Evolutionary conservation across 1,140 invertebrate genomes (phyloP), one percentile per base, ranked within the genome.

Genomic region (Drosophila erecta): DNA sequence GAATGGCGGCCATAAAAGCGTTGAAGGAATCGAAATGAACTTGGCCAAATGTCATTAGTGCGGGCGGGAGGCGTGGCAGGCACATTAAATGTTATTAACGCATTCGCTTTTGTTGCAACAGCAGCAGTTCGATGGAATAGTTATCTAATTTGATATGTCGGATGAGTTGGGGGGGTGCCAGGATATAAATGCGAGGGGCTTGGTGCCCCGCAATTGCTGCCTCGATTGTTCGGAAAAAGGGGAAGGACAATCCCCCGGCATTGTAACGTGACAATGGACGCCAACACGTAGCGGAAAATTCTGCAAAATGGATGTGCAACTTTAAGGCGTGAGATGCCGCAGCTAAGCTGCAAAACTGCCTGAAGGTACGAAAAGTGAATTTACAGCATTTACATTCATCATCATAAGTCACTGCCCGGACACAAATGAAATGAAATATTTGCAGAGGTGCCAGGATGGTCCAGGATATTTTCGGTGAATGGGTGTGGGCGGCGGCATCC

Each of bases 331-430:
- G 35, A 71, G 70, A 57, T 66, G 37, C 41, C 47, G 38, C 22
- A 37, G 38, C 40, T 37, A 22, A 43, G 37, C 51, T 22, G 40
- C 30, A 47, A 64, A 77, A 69, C 65, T 61, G 66, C 78, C 81
- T 75, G 71, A 75, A 75, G 72, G 51, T 64, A 54, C 20, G 20
- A 54, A 85, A 78, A 62, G 60, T 67, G 62, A 72, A 64, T 79
- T 81, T 81, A 79, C 79, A 64, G 67, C 87, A 90, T 79, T 81
- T 81, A 79, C 79, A 91, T 91, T 91, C 83, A 91, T 91, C 90
- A 91, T 91, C 90, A 91, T 91, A 91, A 91, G 85, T 91, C 90
- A 91, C 77, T 80, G 81, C 81, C 85, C 79, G 60, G 65, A 74
- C 62, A 59, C 71, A 79, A 83, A 90, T 85, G 70, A 90, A 90